These are phyloP conservation scores for Astreopora myriophthalma DNA, from an alignment of 64 coral and sea anemone species.

Conservation along the genomic window DNA sequence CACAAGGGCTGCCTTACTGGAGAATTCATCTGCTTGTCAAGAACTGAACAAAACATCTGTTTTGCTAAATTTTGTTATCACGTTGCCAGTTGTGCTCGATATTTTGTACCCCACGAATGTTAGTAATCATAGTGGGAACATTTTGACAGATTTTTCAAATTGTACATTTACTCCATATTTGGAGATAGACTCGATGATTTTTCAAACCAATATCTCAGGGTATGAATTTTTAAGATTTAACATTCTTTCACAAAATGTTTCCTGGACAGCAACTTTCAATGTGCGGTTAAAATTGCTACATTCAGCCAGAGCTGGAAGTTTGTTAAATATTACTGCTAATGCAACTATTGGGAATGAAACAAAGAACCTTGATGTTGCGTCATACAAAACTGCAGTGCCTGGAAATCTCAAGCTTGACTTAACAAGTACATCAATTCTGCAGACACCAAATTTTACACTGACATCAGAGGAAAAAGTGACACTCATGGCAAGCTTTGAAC, in stretches of 20 bases:
- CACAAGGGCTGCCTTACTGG: background rate
- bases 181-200: background rate
- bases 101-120: constrained; percentile 15
- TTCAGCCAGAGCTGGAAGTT: constrained; percentile 36
- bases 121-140: background rate
- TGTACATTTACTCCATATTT: constrained; percentile 42
- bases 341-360: background rate
- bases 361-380: constrained; percentile 22
- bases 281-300: constrained; percentile 19
- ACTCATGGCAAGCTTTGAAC: constrained; percentile 35
- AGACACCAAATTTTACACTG: constrained; percentile 41
- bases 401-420: constrained; percentile 19
- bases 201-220: background rate
- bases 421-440: constrained; percentile 50
- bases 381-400: constrained; percentile 32
- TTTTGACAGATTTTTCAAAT: constrained; percentile 72
- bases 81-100: constrained; percentile 57
- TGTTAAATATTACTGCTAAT: constrained; percentile 43
- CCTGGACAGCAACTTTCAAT: constrained; percentile 52
- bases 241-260: constrained; percentile 65
- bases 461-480: constrained; percentile 61
- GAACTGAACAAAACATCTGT: background rate
- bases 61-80: constrained; percentile 39
- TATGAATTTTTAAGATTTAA: background rate
- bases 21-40: constrained; percentile 63